Evolutionary conservation across 2,888 invertebrate species (phyloP), one percentile per base, ranked within the genome.

Genomic region (Sinodicranocentrus sp.): DNA sequence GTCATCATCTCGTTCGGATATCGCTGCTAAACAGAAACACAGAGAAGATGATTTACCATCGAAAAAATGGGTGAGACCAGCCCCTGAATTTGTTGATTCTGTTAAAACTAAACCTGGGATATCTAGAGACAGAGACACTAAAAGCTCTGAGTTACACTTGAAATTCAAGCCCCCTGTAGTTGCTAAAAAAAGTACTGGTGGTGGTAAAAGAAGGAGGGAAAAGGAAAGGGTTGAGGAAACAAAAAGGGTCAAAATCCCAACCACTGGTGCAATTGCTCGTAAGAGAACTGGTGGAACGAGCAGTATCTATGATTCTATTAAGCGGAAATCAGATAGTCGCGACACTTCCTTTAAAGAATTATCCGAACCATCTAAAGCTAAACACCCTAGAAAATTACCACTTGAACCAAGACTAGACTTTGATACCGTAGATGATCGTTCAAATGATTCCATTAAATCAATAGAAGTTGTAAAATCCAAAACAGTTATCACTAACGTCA

Each of bases 121-220:
- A 61, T 61, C 61, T 1, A 5, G 13, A 21, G 28, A 25, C 0
- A 5, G 13, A 21, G 28, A 25, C 3, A 43, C 19, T n/a, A 5
- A 19, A 19, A 8, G 63, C 19, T 39, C 52, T 2, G 75, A 52
- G 8, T 19, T 15, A 0, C n/a, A 26, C 5, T 19, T 26, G 1
- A 61, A 52, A 17, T 21, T 23, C 8, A 43, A 61, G 26, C 54
- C 17, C 0, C 43, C 39, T 8, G 13, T 76, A 28, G 82, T 82
- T 2, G 83, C 83, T 10, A 84, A 84, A 63, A 84, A 84, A 61
- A 72, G 83, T 39, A 84, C 83, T 8, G 83, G 83, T 3, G 83
- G 83, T 15, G 0, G 3, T 26, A 71, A 82, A 39, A 73, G 59
- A 70, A 19, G 17, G 57, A 0, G 48, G 48, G 8, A 79, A 28